Base-by-base conservation (phyloP, 2,113 vertebrate species). In the Psittacara wagleri region DNA sequence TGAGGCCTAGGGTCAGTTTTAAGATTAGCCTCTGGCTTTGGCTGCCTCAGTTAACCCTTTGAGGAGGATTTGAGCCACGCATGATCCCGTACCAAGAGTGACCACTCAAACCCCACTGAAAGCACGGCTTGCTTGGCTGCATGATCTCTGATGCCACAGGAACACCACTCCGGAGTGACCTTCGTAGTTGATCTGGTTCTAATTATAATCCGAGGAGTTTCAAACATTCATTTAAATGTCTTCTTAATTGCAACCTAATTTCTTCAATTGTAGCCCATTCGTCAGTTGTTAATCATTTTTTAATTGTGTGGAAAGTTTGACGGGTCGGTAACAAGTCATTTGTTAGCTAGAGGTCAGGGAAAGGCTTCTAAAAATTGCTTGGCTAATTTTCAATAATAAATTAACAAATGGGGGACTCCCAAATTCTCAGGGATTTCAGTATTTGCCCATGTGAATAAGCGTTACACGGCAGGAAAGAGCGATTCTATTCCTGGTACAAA, bases 241-340 rank as follows among this genome's bases (percentile, higher is more conserved):
- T 31, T 94, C 95, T 96, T 97, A 96, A 96, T 96, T 97, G 93
- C 95, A 95, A 88, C 94, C 90, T 95, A 96, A 96, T 96, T 97
- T 96, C 94, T 96, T 93, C 95, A 96, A 93, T 95, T 97, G 96
- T 96, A 96, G 94, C 90, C 86, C 96, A 96, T 97, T 96, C 95
- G 72, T 94, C 92, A 88, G 94, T 68, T 96, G 95, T 97, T 97
- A 96, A 97, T 97, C 96, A 97, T 97, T 96, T 97, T 97, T 96
- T 96, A 95, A 96, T 95, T 97, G 95, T 97, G 95, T 97, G 92
- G 95, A 96, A 96, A 97, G 95, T 96, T 97, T 97, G 95, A 97
- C 95, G 93, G 91, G 94, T 97, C 95, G 92, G 92, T 97, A 97
- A 96, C 96, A 97, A 96, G 95, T 94, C 95, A 93, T 97, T 96